Conservation (phyloP, 1,140 invertebrate species). For the Trachymyrmex cornetzi region DNA sequence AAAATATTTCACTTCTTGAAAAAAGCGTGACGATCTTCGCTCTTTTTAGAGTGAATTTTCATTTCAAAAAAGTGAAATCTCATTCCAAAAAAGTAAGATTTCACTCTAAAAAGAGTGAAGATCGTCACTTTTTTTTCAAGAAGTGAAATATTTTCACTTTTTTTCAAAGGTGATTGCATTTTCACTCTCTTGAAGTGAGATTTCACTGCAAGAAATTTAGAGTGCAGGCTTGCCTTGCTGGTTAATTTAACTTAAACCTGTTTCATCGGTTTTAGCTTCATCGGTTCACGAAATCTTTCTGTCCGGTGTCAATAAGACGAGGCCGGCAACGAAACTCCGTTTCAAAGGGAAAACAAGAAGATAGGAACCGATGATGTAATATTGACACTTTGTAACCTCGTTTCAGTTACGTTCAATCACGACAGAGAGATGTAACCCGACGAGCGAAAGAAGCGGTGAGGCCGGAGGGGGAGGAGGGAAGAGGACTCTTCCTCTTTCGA, state of each 20-base stretch:
- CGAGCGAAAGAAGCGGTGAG: background rate
- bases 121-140: no score
- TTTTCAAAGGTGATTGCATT: no score
- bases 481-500: slow-evolving; percentile 25
- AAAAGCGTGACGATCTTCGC: no score
- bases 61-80: no score
- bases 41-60: no score
- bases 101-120: no score
- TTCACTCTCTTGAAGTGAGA: no score
- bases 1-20: no score
- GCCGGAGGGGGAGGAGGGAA: background rate
- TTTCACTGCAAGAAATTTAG: no score
- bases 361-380: slow-evolving; percentile 68
- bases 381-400: slow-evolving; percentile 68
- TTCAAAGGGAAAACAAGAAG: slow-evolving; percentile 57
- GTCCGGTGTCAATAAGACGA: background rate
- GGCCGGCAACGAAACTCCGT: slow-evolving; percentile 16
- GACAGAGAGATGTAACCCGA: slow-evolving; percentile 54
- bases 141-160: no score
- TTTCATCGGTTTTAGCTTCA: background rate
- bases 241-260: background rate
- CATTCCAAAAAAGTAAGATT: no score
- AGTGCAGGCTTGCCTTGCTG: no score
- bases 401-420: slow-evolving; percentile 58
- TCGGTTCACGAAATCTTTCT: background rate